These are phyloP conservation scores for Drosophila mauritiana DNA, from an alignment of 1,140 invertebrate genomes.

Conservation along the genomic window DNA sequence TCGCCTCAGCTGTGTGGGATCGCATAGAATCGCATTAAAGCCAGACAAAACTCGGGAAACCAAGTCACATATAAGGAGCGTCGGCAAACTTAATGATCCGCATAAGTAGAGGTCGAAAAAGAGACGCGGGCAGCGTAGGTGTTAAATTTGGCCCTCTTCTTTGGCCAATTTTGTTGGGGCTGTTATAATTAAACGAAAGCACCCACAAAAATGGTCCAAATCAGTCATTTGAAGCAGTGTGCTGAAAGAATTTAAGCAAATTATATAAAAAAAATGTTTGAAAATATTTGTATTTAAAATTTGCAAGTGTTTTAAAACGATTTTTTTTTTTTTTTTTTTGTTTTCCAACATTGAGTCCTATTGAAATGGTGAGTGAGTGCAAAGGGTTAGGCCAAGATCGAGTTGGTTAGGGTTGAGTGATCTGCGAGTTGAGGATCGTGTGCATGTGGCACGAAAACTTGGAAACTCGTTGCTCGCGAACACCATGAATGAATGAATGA, in stretches of 20 bases:
- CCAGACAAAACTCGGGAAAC: slow-evolving; percentile 9
- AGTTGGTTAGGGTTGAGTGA: slow-evolving; percentile 27
- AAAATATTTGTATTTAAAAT: not conserved
- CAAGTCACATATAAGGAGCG: slow-evolving; percentile 54
- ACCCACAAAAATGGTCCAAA: slow-evolving; percentile 33
- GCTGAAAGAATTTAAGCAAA: not conserved
- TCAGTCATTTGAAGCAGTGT: not conserved
- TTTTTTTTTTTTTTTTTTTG: not conserved
- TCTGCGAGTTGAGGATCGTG: slow-evolving; percentile 26
- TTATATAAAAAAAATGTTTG: not conserved
- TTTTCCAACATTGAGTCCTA: not conserved
- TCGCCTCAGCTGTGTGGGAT: slow-evolving; percentile 4
- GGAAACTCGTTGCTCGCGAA: slow-evolving; percentile 45
- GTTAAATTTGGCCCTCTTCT: slow-evolving; percentile 49
- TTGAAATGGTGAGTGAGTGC: slow-evolving; percentile 2
- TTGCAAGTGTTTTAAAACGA: not conserved
- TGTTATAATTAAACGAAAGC: slow-evolving; percentile 60
- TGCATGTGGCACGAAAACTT: slow-evolving; percentile 61
- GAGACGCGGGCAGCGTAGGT: slow-evolving; percentile 28
- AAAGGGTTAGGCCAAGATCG: slow-evolving; percentile 21
- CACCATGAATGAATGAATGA: slow-evolving; percentile 42
- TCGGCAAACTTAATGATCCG: slow-evolving; percentile 67
- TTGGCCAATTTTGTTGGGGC: slow-evolving; percentile 5
- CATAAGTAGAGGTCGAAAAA: slow-evolving; percentile 30
- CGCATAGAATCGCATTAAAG: not conserved